Evolutionary conservation across 2,113 vertebrate species (phyloP).

Genomic region (Anoplopoma fimbria): DNA sequence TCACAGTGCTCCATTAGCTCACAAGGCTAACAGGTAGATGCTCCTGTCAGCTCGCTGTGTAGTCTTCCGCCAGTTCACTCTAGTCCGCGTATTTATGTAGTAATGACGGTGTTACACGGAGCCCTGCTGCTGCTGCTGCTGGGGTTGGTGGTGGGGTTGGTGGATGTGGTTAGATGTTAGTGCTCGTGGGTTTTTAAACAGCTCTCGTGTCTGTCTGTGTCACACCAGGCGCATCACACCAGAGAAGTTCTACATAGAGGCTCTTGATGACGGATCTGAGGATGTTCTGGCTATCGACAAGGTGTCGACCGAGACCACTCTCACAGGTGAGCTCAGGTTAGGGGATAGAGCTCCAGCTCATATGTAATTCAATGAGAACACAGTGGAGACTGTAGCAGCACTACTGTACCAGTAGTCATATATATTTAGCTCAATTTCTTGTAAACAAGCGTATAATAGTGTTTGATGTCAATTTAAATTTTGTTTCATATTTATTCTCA

Average conservation of each 20-base stretch:
- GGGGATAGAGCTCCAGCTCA: background rate
- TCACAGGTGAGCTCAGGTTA: conserved; percentile 85
- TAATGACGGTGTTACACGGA: background rate
- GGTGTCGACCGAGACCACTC: conserved; percentile 93
- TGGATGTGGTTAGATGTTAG: no score
- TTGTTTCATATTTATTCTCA: no score
- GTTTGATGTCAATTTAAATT: no score
- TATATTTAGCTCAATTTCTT: no score
- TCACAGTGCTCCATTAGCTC: background rate
- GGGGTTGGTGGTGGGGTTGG: background rate
- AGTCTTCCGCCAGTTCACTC: background rate
- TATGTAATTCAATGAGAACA: background rate
- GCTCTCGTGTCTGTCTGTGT: background rate
- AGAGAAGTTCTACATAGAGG: conserved; percentile 95
- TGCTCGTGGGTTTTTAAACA: background rate
- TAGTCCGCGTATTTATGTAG: background rate
- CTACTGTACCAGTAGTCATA: no score
- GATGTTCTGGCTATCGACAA: conserved; percentile 94
- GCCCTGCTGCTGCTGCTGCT: background rate
- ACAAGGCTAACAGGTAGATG: background rate
- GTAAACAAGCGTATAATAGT: no score
- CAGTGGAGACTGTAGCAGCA: background rate
- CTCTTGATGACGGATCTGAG: conserved; percentile 89
- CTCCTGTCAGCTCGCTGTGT: background rate
- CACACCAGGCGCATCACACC: conserved; percentile 88